Conservation (phyloP, 2,797 vertebrate species). For the Triplophysa bombifrons region DNA sequence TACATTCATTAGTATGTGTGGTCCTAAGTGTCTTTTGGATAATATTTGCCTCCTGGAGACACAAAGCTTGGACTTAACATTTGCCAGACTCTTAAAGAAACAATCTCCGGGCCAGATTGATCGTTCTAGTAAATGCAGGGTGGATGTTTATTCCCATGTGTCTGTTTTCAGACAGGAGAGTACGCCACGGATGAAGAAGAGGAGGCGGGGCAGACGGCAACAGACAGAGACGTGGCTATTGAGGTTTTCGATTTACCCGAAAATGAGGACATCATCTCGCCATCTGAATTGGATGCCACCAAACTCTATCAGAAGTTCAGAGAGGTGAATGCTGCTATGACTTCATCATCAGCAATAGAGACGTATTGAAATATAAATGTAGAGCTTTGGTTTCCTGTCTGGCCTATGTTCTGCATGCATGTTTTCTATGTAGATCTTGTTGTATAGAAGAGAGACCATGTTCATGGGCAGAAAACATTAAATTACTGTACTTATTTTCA, state of each 20-base stretch:
- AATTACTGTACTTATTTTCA: no score
- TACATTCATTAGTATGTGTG: no score
- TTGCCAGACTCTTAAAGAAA: neutral
- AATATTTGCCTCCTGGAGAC: neutral
- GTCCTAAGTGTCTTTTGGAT: no score
- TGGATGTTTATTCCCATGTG: slow-evolving; percentile 18
- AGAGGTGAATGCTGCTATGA: slow-evolving; percentile 80
- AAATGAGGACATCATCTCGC: slow-evolving; percentile 92
- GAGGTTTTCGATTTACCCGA: slow-evolving; percentile 97
- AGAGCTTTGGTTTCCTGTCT: no score
- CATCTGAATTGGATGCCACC: slow-evolving; percentile 88
- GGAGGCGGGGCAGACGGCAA: slow-evolving; percentile 79
- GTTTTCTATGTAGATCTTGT: no score
- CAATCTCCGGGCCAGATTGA: neutral
- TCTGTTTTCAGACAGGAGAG: slow-evolving; percentile 87
- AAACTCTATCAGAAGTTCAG: slow-evolving; percentile 98
- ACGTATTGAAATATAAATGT: no score
- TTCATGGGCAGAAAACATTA: no score
- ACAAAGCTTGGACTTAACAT: neutral
- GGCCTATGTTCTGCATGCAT: no score
- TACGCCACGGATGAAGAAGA: slow-evolving; percentile 98
- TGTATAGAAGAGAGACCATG: no score
- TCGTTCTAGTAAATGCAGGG: slow-evolving; percentile 15
- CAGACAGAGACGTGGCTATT: slow-evolving; percentile 86
- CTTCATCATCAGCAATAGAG: neutral